These are phyloP conservation scores for Diphyllodes magnificus DNA, from an alignment of 2,113 vertebrate species.

Conservation along the genomic window DNA sequence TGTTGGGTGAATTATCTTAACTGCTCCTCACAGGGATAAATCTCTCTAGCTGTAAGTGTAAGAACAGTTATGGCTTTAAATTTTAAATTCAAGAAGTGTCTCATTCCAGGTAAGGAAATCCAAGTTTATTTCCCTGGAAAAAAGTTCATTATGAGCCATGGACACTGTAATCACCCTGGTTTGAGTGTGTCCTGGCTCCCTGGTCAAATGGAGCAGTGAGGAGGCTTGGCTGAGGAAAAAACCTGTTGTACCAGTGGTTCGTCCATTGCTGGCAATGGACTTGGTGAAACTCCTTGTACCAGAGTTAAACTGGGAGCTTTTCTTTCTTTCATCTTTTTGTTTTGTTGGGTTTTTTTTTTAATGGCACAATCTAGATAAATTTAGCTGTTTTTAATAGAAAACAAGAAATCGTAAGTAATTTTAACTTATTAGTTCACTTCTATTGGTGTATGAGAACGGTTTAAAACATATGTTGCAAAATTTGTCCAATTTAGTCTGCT, in stretches of 20 bases:
- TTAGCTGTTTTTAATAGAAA: slow-evolving; percentile 18
- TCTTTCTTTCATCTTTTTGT: neutral
- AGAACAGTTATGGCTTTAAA: neutral
- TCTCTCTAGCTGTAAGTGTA: neutral
- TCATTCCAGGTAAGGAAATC: neutral
- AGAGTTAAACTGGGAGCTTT: slow-evolving; percentile 62
- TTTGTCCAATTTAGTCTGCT: slow-evolving; percentile 10
- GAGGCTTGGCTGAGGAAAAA: slow-evolving; percentile 36
- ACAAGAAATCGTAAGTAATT: slow-evolving; percentile 42
- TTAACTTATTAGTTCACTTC: slow-evolving; percentile 69
- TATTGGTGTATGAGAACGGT: slow-evolving; percentile 55
- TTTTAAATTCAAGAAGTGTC: neutral
- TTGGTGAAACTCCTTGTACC: slow-evolving; percentile 61
- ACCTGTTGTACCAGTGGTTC: slow-evolving; percentile 10
- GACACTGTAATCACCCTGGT: neutral
- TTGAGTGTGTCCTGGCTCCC: neutral
- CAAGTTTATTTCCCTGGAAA: neutral
- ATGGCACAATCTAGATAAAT: slow-evolving; percentile 59
- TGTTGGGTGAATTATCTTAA: neutral
- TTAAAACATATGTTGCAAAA: slow-evolving; percentile 41
- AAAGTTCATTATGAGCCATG: neutral
- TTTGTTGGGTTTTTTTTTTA: neutral
- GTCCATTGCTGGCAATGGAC: slow-evolving; percentile 79
- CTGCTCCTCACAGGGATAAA: neutral
- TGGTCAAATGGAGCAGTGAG: neutral